Base-by-base conservation (phyloP, 2,797 vertebrate species). In the Lepilemur septentrionalis region DNA sequence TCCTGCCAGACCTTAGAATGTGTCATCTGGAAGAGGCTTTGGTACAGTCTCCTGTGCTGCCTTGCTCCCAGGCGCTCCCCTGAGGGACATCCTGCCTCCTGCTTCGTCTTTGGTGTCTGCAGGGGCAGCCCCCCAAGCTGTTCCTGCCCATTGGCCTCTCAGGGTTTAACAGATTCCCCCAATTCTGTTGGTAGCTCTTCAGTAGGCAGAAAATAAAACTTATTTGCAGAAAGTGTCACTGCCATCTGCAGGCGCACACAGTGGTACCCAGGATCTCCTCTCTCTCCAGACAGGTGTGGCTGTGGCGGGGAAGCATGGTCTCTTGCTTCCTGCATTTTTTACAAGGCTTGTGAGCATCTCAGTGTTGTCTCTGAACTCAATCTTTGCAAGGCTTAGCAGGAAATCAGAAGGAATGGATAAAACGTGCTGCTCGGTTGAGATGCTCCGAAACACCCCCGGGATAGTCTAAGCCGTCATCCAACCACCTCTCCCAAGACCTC, bases 401-500 rank as follows among this genome's bases (percentile, higher is more conserved):
- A 89, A 93, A 61, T 65, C 22, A 57, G 90, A 79, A 57, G 32
- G 30, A 65, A 28, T 69, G 55, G 38, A 25, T 72, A 50, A 67
- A 35, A 48, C n/a, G 0, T 15, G 3, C 59, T 18, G 12, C 57
- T 48, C 48, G 13, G 8, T 3, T 83, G 48, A 91, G 25, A 70
- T 2, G 11, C 59, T 38, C 41, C 17, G 81, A 84, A 69, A 92
- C 25, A 30, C 15, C 22, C 23, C 18, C 14, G 14, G 38, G 78
- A 17, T 8, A 14, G 30, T 57, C 67, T 52, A 9, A 25, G 57
- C 5, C 23, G 25, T 57, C n/a, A 4, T 43, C 55, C 69, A 13
- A 20, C 35, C 25, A 23, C 72, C 6, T 63, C 11, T 80, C 73
- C 30, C 43, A 32, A 50, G 43, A 78, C n/a, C 48, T n/a, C 23